Conservation (phyloP, 1,140 invertebrate genomes). For the Marisa cornuarietis region DNA sequence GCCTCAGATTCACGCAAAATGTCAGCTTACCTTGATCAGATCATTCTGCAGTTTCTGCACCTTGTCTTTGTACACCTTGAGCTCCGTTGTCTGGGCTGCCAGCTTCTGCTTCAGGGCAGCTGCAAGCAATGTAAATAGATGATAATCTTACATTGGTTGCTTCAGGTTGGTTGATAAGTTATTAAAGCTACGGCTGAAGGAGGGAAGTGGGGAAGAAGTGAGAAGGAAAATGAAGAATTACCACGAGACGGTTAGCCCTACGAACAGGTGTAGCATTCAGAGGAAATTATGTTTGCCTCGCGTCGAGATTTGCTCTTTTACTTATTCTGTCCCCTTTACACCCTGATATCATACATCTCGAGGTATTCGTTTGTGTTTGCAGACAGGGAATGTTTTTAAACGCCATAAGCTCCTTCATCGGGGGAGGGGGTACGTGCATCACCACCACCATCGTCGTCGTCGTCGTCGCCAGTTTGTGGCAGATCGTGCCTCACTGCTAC, state of each 20-base stretch:
- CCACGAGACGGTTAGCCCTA: too few relatives aligned
- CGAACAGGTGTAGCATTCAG: too few relatives aligned
- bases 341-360: neutral
- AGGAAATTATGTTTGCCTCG: neutral
- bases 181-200: too few relatives aligned
- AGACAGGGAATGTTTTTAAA: neutral
- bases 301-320: neutral
- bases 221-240: too few relatives aligned
- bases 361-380: too few relatives aligned
- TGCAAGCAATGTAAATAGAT: conserved; percentile 33
- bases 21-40: conserved; percentile 55
- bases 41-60: conserved; percentile 61
- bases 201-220: too few relatives aligned
- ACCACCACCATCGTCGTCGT: too few relatives aligned
- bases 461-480: too few relatives aligned
- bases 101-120: conserved; percentile 58
- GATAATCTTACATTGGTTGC: too few relatives aligned
- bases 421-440: neutral
- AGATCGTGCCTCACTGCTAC: neutral
- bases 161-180: too few relatives aligned
- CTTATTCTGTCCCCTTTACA: neutral
- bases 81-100: conserved; percentile 46
- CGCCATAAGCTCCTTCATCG: neutral
- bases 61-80: conserved; percentile 57
- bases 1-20: too few relatives aligned